Evolutionary conservation across 2,888 invertebrate genomes (phyloP), one percentile per base, ranked within the genome.

Genomic region (Erannis defoliaria): DNA sequence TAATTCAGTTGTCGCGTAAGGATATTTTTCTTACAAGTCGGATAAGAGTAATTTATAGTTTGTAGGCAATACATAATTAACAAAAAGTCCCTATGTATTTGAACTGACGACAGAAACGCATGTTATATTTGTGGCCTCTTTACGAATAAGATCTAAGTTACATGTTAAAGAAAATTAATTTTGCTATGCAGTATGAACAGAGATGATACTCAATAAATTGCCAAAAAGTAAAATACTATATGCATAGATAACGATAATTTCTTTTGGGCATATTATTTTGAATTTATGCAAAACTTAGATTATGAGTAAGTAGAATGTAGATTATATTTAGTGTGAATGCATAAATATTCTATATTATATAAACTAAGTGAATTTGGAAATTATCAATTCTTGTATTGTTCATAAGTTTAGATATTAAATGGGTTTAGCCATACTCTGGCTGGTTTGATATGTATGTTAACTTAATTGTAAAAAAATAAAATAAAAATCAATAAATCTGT

Each of bases 131-230:
- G 93, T 93, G 92, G 93, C 93, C 93, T 93, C 91, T 91, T 90
- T 91, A 91, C 89, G 80, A 88, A 90, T 93, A 92, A 93, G 91
- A 91, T 92, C 90, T 93, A 91, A 91, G 93, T 93, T 93, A 93
- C 91, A 90, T 90, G 86, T 91, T 91, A 89, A 93, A 91, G 87
- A 87, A 91, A 91, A 91, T 88, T 91, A 90, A 91, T 91, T 90
- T 93, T 93, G 92, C 92, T 93, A 92, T 93, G 93, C 93, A 93
- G 68, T 71, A 71, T 71, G 70, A 71, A 68, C 93, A 93, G 89
- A 93, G 92, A 93, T 93, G 93, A 93, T 93, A 93, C 93, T 93
- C 93, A 93, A 90, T 93, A 90, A 92, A 93, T 93, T 93, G 93
- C 93, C 93, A 93, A 93, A 93, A 93, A 93, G 90, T 93, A 89